phyloP scores from a whole-genome alignment of 30 jellyfish, hydroid and myxozoan species.

The Turritopsis dohrnii region DNA sequence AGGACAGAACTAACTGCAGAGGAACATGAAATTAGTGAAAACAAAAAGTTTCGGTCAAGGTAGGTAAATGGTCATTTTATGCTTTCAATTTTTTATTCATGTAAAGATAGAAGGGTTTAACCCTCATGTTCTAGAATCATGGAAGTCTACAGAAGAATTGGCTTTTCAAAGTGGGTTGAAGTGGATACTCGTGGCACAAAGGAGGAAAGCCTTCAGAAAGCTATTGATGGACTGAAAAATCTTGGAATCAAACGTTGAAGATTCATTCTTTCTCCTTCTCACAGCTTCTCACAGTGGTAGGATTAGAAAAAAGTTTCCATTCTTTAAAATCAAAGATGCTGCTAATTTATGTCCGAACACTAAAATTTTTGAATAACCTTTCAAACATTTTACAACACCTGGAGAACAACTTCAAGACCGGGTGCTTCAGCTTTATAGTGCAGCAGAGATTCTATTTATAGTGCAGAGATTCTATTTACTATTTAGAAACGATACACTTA shows the following conservation, averaged over 20 bases:
- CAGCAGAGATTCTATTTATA: too few relatives aligned
- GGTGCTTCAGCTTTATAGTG: too few relatives aligned
- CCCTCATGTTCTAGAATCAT: slow-evolving; percentile 7
- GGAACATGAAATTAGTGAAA: slow-evolving; percentile 27
- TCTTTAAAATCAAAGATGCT: not conserved
- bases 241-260: not conserved
- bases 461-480: too few relatives aligned
- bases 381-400: not conserved
- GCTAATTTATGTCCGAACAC: not conserved
- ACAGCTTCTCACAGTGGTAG: not conserved
- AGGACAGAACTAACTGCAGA: slow-evolving; percentile 27
- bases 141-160: slow-evolving; percentile 34
- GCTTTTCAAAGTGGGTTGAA: slow-evolving; percentile 26
- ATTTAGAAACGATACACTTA: too few relatives aligned
- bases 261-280: not conserved
- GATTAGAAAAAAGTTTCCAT: not conserved
- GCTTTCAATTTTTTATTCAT: not conserved
- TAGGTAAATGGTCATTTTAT: not conserved
- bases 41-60: slow-evolving; percentile 18
- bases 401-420: too few relatives aligned
- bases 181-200: slow-evolving; percentile 38
- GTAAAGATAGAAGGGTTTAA: not conserved
- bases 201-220: slow-evolving; percentile 37
- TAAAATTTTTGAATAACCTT: too few relatives aligned
- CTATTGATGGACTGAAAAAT: slow-evolving; percentile 17